These are phyloP conservation scores for Pampusana beccarii DNA, from an alignment of 2,113 vertebrate genomes.

Conservation along the genomic window DNA sequence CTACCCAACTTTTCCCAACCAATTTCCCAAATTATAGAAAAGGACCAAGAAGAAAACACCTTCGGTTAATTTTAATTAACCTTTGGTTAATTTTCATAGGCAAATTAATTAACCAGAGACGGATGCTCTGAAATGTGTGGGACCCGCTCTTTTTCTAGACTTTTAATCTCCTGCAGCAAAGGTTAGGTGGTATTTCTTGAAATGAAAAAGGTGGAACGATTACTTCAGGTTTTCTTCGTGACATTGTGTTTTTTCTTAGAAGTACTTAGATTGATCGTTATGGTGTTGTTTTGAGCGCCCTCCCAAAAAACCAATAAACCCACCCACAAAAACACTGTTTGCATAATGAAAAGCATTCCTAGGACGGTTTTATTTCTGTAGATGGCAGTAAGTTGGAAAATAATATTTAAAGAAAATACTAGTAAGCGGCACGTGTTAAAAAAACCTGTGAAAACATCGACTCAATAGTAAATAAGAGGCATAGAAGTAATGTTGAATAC, in stretches of 20 bases:
- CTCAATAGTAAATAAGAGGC: background rate
- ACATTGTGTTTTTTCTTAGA: background rate
- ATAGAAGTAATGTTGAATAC: background rate
- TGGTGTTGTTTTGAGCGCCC: background rate
- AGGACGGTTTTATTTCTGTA: background rate
- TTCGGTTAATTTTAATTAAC: too few species aligned
- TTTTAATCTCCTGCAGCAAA: background rate
- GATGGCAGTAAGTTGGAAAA: background rate
- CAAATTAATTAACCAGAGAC: background rate
- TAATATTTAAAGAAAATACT: background rate
- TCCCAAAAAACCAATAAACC: background rate
- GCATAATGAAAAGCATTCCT: background rate
- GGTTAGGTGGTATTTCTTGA: background rate
- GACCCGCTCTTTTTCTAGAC: background rate
- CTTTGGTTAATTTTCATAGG: too few species aligned
- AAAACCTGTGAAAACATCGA: background rate
- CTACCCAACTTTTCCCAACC: background rate
- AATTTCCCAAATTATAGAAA: background rate
- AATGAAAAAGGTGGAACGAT: background rate
- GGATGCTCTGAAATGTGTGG: background rate
- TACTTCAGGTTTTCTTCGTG: background rate
- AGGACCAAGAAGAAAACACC: background rate
- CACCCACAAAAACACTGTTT: too few species aligned
- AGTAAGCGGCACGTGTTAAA: background rate
- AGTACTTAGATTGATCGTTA: background rate